phyloP scores from a whole-genome alignment of 2,888 invertebrate species.

The Eilema caniola region DNA sequence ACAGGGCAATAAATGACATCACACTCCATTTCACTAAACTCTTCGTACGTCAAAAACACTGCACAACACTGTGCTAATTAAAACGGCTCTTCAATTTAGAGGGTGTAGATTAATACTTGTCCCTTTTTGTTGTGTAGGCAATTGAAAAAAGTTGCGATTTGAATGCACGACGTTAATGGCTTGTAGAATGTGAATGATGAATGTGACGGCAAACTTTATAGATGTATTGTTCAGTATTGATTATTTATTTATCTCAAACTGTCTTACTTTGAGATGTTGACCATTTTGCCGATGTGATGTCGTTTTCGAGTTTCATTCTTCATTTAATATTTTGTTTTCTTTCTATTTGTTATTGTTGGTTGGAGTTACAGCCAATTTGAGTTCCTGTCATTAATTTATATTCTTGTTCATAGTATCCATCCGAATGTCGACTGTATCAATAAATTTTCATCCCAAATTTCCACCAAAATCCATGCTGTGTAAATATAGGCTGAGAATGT shows the following conservation, averaged over 20 bases:
- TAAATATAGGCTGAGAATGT: slow-evolving; percentile 24
- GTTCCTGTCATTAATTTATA: slow-evolving; percentile 36
- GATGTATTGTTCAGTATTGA: slow-evolving; percentile 41
- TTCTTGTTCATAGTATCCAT: slow-evolving; percentile 37
- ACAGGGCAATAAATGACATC: slow-evolving; percentile 84
- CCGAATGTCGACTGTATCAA: slow-evolving; percentile 33
- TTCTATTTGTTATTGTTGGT: slow-evolving; percentile 38
- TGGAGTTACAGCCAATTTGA: slow-evolving; percentile 36
- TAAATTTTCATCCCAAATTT: slow-evolving; percentile 20
- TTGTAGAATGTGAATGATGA: slow-evolving; percentile 53
- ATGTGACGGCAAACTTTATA: slow-evolving; percentile 45
- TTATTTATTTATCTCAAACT: slow-evolving; percentile 34
- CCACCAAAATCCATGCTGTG: slow-evolving; percentile 44
- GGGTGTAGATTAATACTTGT: slow-evolving; percentile 54
- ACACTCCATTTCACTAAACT: slow-evolving; percentile 73
- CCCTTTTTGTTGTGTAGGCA: slow-evolving; percentile 54
- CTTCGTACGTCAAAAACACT: slow-evolving; percentile 55
- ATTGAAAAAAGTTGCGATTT: slow-evolving; percentile 53
- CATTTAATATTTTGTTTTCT: slow-evolving; percentile 39
- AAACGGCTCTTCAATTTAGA: slow-evolving; percentile 51
- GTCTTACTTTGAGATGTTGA: slow-evolving; percentile 34
- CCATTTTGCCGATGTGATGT: slow-evolving; percentile 38
- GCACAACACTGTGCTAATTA: slow-evolving; percentile 57
- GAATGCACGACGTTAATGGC: slow-evolving; percentile 55
- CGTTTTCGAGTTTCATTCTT: slow-evolving; percentile 43